phyloP scores from a whole-genome alignment of 2,888 invertebrate species.

The Limnephilus rhombicus region DNA sequence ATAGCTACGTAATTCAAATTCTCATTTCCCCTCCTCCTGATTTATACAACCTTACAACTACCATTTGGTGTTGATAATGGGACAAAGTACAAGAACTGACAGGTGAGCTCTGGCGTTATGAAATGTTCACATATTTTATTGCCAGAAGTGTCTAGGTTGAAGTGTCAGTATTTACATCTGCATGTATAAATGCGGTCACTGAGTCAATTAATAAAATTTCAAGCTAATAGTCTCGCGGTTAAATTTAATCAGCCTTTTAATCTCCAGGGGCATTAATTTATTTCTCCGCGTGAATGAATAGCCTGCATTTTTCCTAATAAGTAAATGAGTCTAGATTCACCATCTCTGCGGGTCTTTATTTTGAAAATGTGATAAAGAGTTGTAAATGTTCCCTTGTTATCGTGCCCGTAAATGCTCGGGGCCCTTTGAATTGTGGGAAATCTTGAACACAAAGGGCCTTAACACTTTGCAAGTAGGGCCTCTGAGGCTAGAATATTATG shows the following conservation, averaged over 20 bases:
- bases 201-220: not conserved
- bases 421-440: constrained; percentile 25
- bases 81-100: too few relatives aligned
- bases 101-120: too few relatives aligned
- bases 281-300: not conserved
- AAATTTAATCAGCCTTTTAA: not conserved
- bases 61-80: too few relatives aligned
- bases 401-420: not conserved
- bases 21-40: too few relatives aligned
- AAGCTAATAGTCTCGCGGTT: not conserved
- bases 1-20: too few relatives aligned
- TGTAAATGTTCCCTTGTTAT: constrained; percentile 41
- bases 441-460: constrained; percentile 28
- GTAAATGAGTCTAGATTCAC: constrained; percentile 11
- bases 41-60: too few relatives aligned
- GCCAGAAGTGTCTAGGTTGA: too few relatives aligned
- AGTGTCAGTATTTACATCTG: too few relatives aligned
- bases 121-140: too few relatives aligned
- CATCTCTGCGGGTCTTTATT: constrained; percentile 4
- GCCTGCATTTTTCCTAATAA: constrained; percentile 32
- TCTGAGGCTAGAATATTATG: not conserved
- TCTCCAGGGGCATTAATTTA: not conserved
- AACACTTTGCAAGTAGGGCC: not conserved
- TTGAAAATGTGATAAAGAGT: constrained; percentile 30
- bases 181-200: too few relatives aligned